Percentiles rank a stretch among this genome's conserved stretches.
These are phyloP conservation scores for Oncopeltus fasciatus DNA, from an alignment of 1,140 invertebrate species.

Conservation along the genomic window DNA sequence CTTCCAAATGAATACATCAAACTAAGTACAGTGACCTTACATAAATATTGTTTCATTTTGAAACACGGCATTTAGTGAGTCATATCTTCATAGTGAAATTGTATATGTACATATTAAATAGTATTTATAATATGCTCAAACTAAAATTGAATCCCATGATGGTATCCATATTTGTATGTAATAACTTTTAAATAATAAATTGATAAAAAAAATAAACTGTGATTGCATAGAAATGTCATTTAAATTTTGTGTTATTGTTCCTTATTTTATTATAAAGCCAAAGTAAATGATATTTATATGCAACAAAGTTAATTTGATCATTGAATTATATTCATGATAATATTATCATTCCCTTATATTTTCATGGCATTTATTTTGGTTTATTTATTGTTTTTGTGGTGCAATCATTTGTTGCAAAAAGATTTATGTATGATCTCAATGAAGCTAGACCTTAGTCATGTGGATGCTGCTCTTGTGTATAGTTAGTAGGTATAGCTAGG, in stretches of 20 bases:
- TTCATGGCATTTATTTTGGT: constrained; percentile 14
- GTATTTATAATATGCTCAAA: not conserved
- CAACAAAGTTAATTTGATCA: not conserved
- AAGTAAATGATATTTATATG: constrained; percentile 12
- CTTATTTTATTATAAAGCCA: constrained; percentile 13
- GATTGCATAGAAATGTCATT: constrained; percentile 14
- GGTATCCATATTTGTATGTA: not conserved
- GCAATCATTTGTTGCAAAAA: constrained; percentile 14
- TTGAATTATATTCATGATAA: no score
- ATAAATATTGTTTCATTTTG: not conserved
- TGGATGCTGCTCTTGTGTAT: constrained; percentile 10
- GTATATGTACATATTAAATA: not conserved
- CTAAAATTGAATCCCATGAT: constrained; percentile 9
- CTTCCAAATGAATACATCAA: not conserved
- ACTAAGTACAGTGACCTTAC: not conserved
- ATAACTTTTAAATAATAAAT: not conserved
- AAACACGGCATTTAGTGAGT: constrained; percentile 1
- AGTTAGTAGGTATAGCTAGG: constrained; percentile 19
- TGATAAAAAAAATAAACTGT: not conserved
- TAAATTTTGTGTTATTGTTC: constrained; percentile 13
- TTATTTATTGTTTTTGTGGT: constrained; percentile 4
- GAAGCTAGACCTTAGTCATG: constrained; percentile 11
- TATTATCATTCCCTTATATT: constrained; percentile 15
- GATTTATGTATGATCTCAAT: constrained; percentile 16
- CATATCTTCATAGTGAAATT: constrained; percentile 1